Percentiles rank a stretch among this genome's conserved stretches.
phyloP scores from a whole-genome alignment of 2,888 invertebrate genomes.

The Notodonta ziczac region DNA sequence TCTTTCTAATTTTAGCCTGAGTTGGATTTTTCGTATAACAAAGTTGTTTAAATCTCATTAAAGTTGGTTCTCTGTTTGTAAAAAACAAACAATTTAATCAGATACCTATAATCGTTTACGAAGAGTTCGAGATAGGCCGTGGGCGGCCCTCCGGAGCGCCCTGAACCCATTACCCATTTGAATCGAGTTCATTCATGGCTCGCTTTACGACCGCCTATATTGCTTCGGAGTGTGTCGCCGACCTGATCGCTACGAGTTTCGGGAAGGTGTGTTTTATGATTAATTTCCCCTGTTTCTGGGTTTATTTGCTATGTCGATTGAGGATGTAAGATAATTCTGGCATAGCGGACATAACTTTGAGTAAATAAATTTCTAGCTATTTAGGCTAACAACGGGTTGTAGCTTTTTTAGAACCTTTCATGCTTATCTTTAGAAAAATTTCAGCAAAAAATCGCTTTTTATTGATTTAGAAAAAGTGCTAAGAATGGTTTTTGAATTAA shows the following conservation, averaged over 20 bases:
- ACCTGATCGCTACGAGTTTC: not conserved
- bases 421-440: no score
- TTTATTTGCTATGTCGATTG: not conserved
- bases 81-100: not conserved
- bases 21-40: no score
- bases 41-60: no score
- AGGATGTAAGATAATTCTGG: not conserved
- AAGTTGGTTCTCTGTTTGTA: not conserved
- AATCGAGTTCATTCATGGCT: conserved; percentile 6
- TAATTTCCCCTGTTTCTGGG: conserved; percentile 4
- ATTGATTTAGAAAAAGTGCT: no score
- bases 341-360: no score
- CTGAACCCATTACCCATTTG: conserved; percentile 6
- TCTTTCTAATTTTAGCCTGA: no score
- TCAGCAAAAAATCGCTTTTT: no score
- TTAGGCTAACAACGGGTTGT: no score
- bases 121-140: not conserved
- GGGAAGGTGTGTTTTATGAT: conserved; percentile 6
- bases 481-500: no score
- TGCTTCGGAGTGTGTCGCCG: conserved; percentile 4
- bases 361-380: no score
- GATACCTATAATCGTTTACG: conserved; percentile 1
- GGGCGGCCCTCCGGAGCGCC: not conserved
- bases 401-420: not conserved
- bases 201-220: conserved; percentile 6